phyloP scores from a whole-genome alignment of 2,113 vertebrate species.

The Choloepus hoffmanni region DNA sequence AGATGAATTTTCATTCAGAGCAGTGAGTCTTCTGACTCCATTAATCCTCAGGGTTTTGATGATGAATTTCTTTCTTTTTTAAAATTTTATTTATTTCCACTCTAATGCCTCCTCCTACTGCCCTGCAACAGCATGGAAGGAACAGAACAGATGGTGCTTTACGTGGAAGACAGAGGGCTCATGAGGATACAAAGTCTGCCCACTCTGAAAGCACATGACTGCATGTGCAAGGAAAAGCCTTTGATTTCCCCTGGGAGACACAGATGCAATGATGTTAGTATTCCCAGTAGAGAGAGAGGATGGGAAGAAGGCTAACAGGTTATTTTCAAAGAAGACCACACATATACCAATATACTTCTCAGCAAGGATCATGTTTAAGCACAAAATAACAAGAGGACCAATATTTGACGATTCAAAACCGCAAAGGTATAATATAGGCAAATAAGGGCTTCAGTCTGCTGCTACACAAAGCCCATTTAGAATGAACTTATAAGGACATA shows the following conservation, averaged over 20 bases:
- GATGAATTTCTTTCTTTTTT: slow-evolving; percentile 92
- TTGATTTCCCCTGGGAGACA: slow-evolving; percentile 98
- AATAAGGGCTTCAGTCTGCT: slow-evolving; percentile 9
- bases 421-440: accelerated
- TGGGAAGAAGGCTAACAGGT: slow-evolving; percentile 71
- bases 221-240: slow-evolving; percentile 85
- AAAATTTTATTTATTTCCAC: slow-evolving; percentile 93
- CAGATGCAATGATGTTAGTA: slow-evolving; percentile 83
- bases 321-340: slow-evolving; percentile 69
- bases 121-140: slow-evolving; percentile 80
- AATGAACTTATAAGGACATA: slow-evolving; percentile 48
- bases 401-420: slow-evolving; percentile 40
- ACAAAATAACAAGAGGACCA: slow-evolving; percentile 64
- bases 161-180: slow-evolving; percentile 87
- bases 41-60: slow-evolving; percentile 93
- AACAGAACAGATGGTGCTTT: slow-evolving; percentile 87
- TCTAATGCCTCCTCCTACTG: slow-evolving; percentile 86
- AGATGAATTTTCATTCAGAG: slow-evolving; percentile 96
- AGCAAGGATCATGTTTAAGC: slow-evolving; percentile 49
- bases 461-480: slow-evolving; percentile 50
- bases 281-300: slow-evolving; percentile 75
- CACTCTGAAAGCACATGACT: slow-evolving; percentile 89
- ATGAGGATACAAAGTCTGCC: slow-evolving; percentile 91
- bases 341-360: slow-evolving; percentile 5
- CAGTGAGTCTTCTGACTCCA: slow-evolving; percentile 91